Evolutionary conservation across 1,140 invertebrate species (phyloP).

Genomic region (Drosophila melanica): DNA sequence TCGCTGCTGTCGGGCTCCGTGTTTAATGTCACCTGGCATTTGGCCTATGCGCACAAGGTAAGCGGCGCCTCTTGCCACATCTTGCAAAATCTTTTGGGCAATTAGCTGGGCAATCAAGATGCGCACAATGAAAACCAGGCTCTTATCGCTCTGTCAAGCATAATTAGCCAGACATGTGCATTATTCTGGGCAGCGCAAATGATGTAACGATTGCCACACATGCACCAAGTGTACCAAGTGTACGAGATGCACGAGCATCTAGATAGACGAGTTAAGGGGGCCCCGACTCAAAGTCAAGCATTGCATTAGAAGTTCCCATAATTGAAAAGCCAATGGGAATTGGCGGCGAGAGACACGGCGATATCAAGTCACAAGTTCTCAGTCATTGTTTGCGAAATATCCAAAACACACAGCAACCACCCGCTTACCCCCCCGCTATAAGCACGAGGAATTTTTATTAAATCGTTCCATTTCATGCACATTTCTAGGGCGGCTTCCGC

Average conservation of each 20-base stretch:
- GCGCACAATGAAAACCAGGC: slow-evolving; percentile 21
- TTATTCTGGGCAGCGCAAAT: slow-evolving; percentile 33
- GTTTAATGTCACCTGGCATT: slow-evolving; percentile 96
- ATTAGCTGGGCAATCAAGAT: slow-evolving; percentile 35
- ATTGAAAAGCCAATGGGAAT: slow-evolving; percentile 52
- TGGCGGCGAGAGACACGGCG: slow-evolving; percentile 20
- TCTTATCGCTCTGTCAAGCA: slow-evolving; percentile 52
- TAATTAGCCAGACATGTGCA: slow-evolving; percentile 58
- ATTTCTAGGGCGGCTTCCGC: slow-evolving; percentile 92
- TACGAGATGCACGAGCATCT: background rate
- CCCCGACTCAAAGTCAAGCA: slow-evolving; percentile 51
- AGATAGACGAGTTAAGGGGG: background rate
- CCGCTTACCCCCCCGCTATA: background rate
- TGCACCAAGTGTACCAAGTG: slow-evolving; percentile 46
- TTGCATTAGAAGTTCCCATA: slow-evolving; percentile 69
- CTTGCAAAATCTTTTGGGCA: slow-evolving; percentile 23
- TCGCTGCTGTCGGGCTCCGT: slow-evolving; percentile 91
- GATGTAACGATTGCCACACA: slow-evolving; percentile 67
- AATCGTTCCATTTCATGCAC: slow-evolving; percentile 48
- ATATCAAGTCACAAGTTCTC: slow-evolving; percentile 71
- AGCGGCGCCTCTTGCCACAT: slow-evolving; percentile 79
- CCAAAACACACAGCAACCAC: background rate
- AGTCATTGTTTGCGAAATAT: slow-evolving; percentile 67
- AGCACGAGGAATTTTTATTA: slow-evolving; percentile 1
- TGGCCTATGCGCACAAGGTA: slow-evolving; percentile 96